Percentiles rank a stretch among this genome's conserved stretches.
phyloP scores from a whole-genome alignment of 92 coral and sea anemone species.

The Porites evermanni region DNA sequence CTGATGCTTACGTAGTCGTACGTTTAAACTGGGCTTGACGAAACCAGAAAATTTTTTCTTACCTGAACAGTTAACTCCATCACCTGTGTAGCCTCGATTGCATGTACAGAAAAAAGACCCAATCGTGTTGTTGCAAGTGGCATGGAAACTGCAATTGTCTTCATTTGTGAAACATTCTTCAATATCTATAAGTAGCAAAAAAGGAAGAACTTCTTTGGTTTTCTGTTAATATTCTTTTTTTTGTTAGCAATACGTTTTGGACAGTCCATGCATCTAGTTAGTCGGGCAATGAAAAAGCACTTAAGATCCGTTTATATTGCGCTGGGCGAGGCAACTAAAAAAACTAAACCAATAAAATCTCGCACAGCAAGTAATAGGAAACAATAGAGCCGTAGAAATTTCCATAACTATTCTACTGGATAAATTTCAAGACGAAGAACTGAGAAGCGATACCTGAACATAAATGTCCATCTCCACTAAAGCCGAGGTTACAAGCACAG shows the following conservation, averaged over 20 bases:
- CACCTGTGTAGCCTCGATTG: conserved; percentile 4
- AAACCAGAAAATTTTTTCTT: not conserved
- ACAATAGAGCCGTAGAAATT: too few species aligned
- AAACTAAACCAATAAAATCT: not conserved
- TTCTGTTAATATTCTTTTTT: too few species aligned
- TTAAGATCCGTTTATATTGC: too few species aligned
- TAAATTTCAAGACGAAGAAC: too few species aligned
- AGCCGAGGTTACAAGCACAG: not conserved
- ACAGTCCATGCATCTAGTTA: too few species aligned
- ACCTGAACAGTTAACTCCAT: conserved; percentile 12
- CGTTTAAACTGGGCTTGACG: too few species aligned
- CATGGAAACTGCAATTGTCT: not conserved
- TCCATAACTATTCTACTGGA: too few species aligned
- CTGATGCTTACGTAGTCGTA: too few species aligned
- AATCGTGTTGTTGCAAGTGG: conserved; percentile 3
- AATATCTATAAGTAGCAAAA: not conserved
- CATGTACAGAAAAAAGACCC: conserved; percentile 19
- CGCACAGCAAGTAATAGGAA: not conserved
- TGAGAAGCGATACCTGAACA: not conserved
- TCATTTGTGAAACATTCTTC: not conserved
- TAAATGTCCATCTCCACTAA: not conserved
- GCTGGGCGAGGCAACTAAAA: not conserved
- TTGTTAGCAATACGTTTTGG: too few species aligned
- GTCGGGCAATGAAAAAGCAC: too few species aligned
- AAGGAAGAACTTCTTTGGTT: not conserved